A percentile compares a stretch with the other conserved stretches of the same genome.
These are phyloP conservation scores for Catharus fuscescens DNA, from an alignment of 2,113 vertebrate genomes.

Conservation along the genomic window DNA sequence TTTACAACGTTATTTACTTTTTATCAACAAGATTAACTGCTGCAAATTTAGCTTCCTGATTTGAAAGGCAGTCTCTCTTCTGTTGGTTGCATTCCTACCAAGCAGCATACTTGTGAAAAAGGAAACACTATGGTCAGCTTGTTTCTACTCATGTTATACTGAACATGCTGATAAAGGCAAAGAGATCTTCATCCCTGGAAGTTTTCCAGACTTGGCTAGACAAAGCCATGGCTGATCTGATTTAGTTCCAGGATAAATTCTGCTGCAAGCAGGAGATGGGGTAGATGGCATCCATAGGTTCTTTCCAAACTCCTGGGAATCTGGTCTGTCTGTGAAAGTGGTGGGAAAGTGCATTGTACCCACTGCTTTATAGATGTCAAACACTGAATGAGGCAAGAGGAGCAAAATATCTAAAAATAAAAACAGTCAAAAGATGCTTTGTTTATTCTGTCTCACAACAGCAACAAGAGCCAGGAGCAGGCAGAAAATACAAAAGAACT, in stretches of 20 bases:
- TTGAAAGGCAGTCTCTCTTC: neutral
- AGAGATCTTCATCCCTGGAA: neutral
- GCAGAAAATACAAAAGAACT: constrained; percentile 36
- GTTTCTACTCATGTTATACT: neutral
- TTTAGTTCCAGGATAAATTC: neutral
- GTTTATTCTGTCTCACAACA: constrained; percentile 32
- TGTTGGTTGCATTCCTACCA: neutral
- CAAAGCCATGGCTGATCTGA: neutral
- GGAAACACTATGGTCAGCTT: neutral
- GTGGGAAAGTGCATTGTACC: neutral
- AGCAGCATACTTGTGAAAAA: neutral
- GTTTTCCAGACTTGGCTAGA: neutral
- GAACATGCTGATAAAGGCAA: neutral
- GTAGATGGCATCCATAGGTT: neutral
- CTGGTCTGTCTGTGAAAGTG: neutral
- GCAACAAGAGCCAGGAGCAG: constrained; percentile 27
- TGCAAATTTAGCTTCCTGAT: neutral
- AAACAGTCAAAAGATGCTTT: constrained; percentile 20
- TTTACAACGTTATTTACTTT: neutral
- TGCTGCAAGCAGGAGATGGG: neutral
- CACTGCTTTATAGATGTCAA: neutral
- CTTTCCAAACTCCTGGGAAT: neutral
- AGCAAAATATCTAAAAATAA: constrained; percentile 49
- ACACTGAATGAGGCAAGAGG: neutral
- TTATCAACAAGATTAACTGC: neutral